Base-by-base conservation (phyloP, 2,113 vertebrate genomes). In the Nothoprocta perdicaria region DNA sequence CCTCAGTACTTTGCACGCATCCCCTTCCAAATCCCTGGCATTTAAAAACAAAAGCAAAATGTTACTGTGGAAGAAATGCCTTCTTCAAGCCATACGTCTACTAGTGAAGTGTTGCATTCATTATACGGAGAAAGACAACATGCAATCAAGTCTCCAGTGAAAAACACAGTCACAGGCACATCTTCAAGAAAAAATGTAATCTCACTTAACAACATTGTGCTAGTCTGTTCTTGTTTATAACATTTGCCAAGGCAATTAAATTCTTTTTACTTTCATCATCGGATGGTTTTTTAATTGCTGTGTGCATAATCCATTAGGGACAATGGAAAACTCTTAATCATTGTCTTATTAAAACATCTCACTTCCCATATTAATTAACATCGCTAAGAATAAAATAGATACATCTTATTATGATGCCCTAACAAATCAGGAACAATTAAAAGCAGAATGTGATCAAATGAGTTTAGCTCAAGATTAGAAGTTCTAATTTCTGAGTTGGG, bases 301-400 rank as follows among this genome's bases (percentile, higher is more conserved):
- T 35, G 68, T 21, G 7, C 22, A 61, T 52, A 88, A 82, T 81
- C 79, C 12, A 8, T 92, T 61, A 88, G 41, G 62, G 93, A 29
- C 41, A 86, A 76, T 46, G 52, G 53, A 65, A 91, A 84, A 23
- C 14, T 81, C 48, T 86, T 76, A 93, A 60, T 61, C 27, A 31
- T 67, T 62, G 76, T 78, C 74, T 90, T 73, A 62, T 73, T 89
- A 84, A 79, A 89, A 52, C n/a, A 53, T 55, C 33, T 86, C 71
- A 48, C 35, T 72, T 33, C 26, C 69, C 1, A 0, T 58, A 81
- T 76, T 73, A 90, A 88, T 90, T 91, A 92, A 53, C 17, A 45
- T 22, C 7, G 6, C 35, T 66, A 48, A 45, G 14, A 90, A 77
- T 76, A 66, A 76, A 83, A 83, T 74, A 52, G 21, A 38, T 85